Conservation (phyloP, 2,888 invertebrate genomes). For the Papilio elwesi region DNA sequence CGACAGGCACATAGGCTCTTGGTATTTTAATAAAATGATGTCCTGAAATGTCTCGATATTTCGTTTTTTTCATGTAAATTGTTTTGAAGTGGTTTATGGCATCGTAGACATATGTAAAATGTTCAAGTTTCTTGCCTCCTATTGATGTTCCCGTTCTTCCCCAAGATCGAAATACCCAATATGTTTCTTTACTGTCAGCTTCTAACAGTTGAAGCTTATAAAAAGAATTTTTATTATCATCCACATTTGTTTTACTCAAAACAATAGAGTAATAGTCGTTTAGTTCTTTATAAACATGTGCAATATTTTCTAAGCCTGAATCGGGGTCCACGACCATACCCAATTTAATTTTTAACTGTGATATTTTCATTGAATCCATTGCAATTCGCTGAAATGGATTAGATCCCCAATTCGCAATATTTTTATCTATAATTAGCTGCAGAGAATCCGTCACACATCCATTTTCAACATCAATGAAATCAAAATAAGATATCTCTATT, state of each 20-base stretch:
- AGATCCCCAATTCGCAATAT: slow-evolving; percentile 5
- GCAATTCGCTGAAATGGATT: background rate
- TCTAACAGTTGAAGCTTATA: slow-evolving; percentile 25
- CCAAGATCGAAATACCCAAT: slow-evolving; percentile 96
- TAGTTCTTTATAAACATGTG: slow-evolving; percentile 32
- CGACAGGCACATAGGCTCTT: slow-evolving; percentile 27
- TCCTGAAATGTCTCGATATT: slow-evolving; percentile 89
- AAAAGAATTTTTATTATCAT: slow-evolving; percentile 30
- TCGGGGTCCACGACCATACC: slow-evolving; percentile 22
- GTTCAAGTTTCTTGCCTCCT: slow-evolving; percentile 88
- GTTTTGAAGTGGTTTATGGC: slow-evolving; percentile 86
- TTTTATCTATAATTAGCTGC: slow-evolving; percentile 17
- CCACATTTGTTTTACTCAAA: slow-evolving; percentile 25
- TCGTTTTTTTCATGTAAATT: slow-evolving; percentile 90
- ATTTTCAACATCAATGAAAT: slow-evolving; percentile 8
- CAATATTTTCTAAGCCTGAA: slow-evolving; percentile 19
- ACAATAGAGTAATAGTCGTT: slow-evolving; percentile 15
- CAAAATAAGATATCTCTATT: slow-evolving; percentile 16
- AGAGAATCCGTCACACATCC: slow-evolving; percentile 14
- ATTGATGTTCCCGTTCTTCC: slow-evolving; percentile 98
- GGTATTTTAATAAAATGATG: slow-evolving; percentile 57
- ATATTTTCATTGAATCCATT: background rate
- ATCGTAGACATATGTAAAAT: slow-evolving; percentile 68
- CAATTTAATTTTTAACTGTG: slow-evolving; percentile 18
- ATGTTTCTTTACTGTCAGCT: slow-evolving; percentile 65